phyloP scores from a whole-genome alignment of 1,140 invertebrate genomes.

The Drepana arcuata region DNA sequence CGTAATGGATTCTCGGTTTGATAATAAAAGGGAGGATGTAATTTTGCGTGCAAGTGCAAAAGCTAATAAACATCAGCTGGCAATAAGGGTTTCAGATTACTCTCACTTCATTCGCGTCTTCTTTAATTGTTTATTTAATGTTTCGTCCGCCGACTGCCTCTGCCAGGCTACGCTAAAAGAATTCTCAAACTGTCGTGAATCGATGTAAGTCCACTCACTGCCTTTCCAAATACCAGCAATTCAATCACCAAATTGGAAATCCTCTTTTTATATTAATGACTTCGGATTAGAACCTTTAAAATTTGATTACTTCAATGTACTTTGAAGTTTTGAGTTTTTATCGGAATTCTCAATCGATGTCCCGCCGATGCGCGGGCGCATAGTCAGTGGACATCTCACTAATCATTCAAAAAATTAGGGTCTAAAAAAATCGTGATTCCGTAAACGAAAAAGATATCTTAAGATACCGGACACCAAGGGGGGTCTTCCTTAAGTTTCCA shows the following conservation, averaged over 20 bases:
- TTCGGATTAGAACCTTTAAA: slow-evolving; percentile 12
- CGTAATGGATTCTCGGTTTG: slow-evolving; percentile 28
- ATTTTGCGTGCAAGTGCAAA: slow-evolving; percentile 37
- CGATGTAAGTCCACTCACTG: too few relatives aligned
- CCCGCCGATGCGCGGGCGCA: slow-evolving; percentile 18
- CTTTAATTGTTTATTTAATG: slow-evolving; percentile 46
- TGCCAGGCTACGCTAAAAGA: slow-evolving; percentile 13
- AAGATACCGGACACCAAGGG: slow-evolving; percentile 46
- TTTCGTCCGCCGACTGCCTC: slow-evolving; percentile 27
- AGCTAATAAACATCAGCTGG: slow-evolving; percentile 29
- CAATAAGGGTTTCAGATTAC: slow-evolving; percentile 40
- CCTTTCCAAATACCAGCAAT: too few relatives aligned
- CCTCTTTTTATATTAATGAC: not conserved
- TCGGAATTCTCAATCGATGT: slow-evolving; percentile 29
- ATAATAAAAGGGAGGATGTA: slow-evolving; percentile 32
- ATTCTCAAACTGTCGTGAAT: slow-evolving; percentile 23
- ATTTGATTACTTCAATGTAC: slow-evolving; percentile 20
- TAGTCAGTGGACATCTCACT: slow-evolving; percentile 29
- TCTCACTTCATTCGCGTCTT: slow-evolving; percentile 20
- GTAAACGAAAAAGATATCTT: slow-evolving; percentile 36
- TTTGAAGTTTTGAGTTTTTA: slow-evolving; percentile 20
- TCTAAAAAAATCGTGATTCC: slow-evolving; percentile 31
- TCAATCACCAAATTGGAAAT: too few relatives aligned
- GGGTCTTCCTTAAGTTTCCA: slow-evolving; percentile 46
- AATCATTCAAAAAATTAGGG: slow-evolving; percentile 46